Evolutionary conservation across 2,113 vertebrate genomes (phyloP).

Genomic region (Corythaixoides concolor): DNA sequence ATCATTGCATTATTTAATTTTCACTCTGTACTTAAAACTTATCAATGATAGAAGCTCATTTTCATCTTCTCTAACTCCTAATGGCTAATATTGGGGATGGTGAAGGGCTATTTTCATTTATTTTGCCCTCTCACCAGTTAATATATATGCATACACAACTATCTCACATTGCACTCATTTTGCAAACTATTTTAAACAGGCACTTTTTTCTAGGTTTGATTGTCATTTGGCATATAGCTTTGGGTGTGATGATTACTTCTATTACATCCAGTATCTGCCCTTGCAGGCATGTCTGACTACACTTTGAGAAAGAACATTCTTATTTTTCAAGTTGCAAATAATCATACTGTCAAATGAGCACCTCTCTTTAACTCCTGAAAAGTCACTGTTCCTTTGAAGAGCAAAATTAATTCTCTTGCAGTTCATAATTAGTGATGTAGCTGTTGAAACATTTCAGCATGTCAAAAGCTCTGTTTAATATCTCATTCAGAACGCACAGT

Average conservation of each 20-base stretch:
- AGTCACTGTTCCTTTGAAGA: background rate
- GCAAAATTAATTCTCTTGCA: background rate
- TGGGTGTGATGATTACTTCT: background rate
- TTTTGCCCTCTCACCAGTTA: background rate
- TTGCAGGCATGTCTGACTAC: background rate
- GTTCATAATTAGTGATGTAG: background rate
- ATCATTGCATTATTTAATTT: background rate
- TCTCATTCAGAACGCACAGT: background rate
- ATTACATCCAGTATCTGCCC: background rate
- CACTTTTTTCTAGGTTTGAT: background rate
- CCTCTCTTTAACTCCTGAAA: background rate
- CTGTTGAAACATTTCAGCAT: background rate
- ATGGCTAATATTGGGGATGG: background rate
- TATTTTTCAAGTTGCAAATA: conserved; percentile 6
- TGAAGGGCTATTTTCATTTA: background rate
- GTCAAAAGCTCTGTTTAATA: background rate
- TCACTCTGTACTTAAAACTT: background rate
- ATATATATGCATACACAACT: background rate
- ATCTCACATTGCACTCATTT: background rate
- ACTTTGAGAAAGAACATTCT: background rate
- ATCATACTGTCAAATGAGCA: background rate
- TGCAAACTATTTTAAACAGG: background rate
- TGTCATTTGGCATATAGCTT: background rate
- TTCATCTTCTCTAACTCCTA: conserved; percentile 15
- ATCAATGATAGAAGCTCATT: background rate